Evolutionary conservation across 2,797 vertebrate genomes (phyloP), one percentile per base, ranked within the genome.

Genomic region (Karalla daura): DNA sequence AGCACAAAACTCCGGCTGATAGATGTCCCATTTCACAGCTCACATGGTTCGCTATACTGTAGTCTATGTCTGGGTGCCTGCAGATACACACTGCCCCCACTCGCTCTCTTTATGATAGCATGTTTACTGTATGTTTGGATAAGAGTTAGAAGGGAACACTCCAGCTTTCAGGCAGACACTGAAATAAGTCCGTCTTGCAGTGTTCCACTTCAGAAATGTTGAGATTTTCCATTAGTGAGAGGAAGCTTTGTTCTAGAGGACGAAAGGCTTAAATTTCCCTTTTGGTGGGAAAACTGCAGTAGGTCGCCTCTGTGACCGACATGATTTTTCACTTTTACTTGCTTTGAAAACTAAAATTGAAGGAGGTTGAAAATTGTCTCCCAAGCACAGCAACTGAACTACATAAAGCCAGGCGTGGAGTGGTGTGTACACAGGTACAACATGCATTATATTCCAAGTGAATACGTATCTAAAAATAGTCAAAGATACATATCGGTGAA

Each of bases 21-120:
- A 77, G 59, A 74, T 74, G 76, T 81, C 70, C 85, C 33, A 83
- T 74, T 87, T 87, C 51, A 68, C 39, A 61, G 41, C 65, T 56
- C 52, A 33, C 41, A 46, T n/a, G n/a, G n/a, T n/a, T n/a, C 33
- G 33, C 37, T 41, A 12, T 39, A 39, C 36, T 67, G 62, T 13
- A 41, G 55, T 44, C 28, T 17, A 25, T 51, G n/a, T 35, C 6
- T 17, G 33, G 23, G 32, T n/a, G 39, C 28, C 25, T 37, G 40
- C 39, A 64, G 33, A 47, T n/a, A n/a, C 5, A 28, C 12, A 12
- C 9, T 6, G 14, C 28, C 25, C 24, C 58, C 28, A 46, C n/a
- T n/a, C 10, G 36, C 5, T 46, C 13, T 23, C 63, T 56, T 37
- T 43, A 28, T 35, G 11, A 15, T 23, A 41, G 5, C 4, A 17